These are phyloP conservation scores for Caenorhabditis wallacei DNA, from an alignment of 2,888 invertebrate species.

Conservation along the genomic window DNA sequence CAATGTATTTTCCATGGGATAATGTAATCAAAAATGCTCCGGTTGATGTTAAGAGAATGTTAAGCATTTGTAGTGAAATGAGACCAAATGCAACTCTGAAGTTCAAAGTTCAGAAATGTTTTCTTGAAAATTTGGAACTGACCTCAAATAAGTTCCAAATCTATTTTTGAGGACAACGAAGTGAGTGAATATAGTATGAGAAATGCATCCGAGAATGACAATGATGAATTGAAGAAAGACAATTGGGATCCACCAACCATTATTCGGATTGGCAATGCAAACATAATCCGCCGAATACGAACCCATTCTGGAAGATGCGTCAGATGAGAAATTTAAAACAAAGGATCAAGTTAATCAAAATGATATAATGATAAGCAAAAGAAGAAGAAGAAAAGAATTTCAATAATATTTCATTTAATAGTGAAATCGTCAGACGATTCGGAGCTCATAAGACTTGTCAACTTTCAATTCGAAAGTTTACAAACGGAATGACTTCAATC, in stretches of 20 bases:
- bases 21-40: conserved; percentile 39
- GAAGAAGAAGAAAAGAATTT: background rate
- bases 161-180: background rate
- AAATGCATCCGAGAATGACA: conserved; percentile 29
- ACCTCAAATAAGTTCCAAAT: conserved; percentile 39
- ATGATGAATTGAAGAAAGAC: conserved; percentile 42
- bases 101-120: background rate
- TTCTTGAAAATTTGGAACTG: background rate
- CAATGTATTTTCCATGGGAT: conserved; percentile 41
- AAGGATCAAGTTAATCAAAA: too few relatives aligned
- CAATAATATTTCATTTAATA: too few relatives aligned
- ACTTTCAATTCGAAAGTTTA: too few relatives aligned
- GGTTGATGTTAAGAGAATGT: conserved; percentile 42
- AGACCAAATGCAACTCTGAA: conserved; percentile 22
- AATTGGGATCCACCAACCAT: conserved; percentile 18
- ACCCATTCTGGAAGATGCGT: conserved; percentile 35
- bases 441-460: too few relatives aligned
- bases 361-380: too few relatives aligned
- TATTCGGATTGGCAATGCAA: conserved; percentile 6
- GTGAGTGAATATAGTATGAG: conserved; percentile 27
- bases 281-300: background rate
- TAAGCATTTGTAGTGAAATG: conserved; percentile 28
- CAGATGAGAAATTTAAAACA: background rate
- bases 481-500: too few relatives aligned
- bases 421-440: too few relatives aligned